phyloP scores from a whole-genome alignment of 2,888 invertebrate genomes.

The Ophraella communa region DNA sequence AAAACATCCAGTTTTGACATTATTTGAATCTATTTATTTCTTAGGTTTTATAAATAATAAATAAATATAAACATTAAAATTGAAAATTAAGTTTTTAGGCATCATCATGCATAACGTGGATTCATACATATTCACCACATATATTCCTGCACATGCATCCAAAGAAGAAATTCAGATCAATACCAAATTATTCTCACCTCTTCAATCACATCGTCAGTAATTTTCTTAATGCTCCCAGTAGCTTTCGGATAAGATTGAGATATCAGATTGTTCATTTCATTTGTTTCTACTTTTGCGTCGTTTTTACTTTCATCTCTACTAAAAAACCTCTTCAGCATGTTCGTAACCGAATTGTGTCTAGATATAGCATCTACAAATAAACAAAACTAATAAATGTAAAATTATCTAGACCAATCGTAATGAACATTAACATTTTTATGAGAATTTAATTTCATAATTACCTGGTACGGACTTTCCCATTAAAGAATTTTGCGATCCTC shows the following conservation, averaged over 20 bases:
- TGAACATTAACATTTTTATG: no score
- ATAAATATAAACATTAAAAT: no score
- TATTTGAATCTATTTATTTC: no score
- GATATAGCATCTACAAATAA: conserved; percentile 69
- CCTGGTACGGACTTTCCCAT: conserved; percentile 50
- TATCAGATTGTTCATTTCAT: conserved; percentile 43
- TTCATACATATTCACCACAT: no score
- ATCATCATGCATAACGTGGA: no score
- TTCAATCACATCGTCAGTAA: conserved; percentile 76
- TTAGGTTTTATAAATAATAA: no score
- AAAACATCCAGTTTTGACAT: no score
- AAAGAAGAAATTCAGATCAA: no score
- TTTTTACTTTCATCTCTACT: conserved; percentile 72
- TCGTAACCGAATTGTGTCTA: conserved; percentile 78
- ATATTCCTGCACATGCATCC: no score
- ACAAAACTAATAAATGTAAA: no score
- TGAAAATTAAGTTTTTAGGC: no score
- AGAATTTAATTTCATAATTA: conserved; percentile 24
- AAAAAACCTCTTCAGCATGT: conserved; percentile 77
- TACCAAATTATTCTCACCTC: conserved; percentile 62
- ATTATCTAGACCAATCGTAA: no score
- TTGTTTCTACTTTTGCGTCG: conserved; percentile 39
- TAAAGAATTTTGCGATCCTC: conserved; percentile 44
- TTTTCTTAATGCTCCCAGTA: conserved; percentile 65
- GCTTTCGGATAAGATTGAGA: conserved; percentile 50